Base-by-base conservation (phyloP, 2,888 invertebrate species). In the Xylota segnis region DNA sequence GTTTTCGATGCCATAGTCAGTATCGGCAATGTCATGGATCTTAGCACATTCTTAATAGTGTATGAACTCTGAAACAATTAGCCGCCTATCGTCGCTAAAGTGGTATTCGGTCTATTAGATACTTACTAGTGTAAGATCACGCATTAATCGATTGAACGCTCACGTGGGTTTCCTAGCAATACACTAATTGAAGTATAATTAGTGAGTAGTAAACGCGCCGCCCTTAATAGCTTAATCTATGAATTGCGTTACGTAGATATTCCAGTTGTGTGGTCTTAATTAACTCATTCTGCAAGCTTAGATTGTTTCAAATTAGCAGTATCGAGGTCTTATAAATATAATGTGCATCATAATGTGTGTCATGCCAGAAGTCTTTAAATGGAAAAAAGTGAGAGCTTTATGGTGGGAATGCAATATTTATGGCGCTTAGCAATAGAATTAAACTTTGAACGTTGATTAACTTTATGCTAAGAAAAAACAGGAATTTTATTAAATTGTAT, bases 181-280 rank as follows among this genome's bases (percentile, higher is more conserved):
- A 47, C 47, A 18, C 7, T 47, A 18, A 47, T 18, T 10, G 9
- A 16, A 50, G 12, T 50, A 23, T 23, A 50, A 50, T 50, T 50
- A 23, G 18, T 23, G 18, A 18, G 23, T 12, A 50, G 18, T 23
- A 23, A 50, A 50, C 10, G 23, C 14, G 23, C 9, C 50, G 50
- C 50, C 50, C 18, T 50, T 18, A 23, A 10, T 4, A 10, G 23
- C 23, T 50, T 23, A 23, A 50, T 23, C 23, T 50, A 50, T 18
- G 18, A 5, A 50, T 50, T 50, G 18, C 50, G 50, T 18, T 18
- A 47, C 9, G 14, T 9, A 9, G 10, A 9, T 47, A 40, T 47
- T 47, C 16, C 18, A 18, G 9, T 18, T 47, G 47, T 47, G 47
- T 50, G 50, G 18, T 23, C 50, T 50, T 50, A 50, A 50, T 47